Base-by-base conservation (phyloP, 2,113 vertebrate species). In the Oenanthe oenanthe region DNA sequence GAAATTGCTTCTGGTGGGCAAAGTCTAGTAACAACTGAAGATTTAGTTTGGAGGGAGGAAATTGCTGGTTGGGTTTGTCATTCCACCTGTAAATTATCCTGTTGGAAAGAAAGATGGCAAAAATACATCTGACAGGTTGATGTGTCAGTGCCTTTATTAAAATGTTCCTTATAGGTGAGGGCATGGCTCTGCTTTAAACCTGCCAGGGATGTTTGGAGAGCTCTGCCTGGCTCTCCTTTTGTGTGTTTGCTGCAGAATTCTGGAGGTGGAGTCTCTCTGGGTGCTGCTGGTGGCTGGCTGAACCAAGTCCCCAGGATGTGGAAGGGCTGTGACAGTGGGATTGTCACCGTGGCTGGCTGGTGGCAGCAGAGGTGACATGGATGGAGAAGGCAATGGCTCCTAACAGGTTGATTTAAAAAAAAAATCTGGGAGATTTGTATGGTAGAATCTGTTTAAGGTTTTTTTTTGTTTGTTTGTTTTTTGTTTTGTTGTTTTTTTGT, bases 231-330 rank as follows among this genome's bases (percentile, higher is more conserved):
- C 19, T 68, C 0, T 31, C 17, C 38, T 29, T 74, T 29, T 1
- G 4, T 28, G 62, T n/a, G 32, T 26, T 71, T 70, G 28, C 25
- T 29, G 34, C 5, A 7, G 9, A 34, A 22, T 31, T 28, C 2
- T 0, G 10, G 1, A 19, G 11, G 10, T 26, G 53, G 13, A 34
- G 16, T 3, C 25, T 21, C 14, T 12, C 5, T 42, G 28, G 50
- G 42, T 42, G 60, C n/a, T 73, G 18, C n/a, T 47, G 2, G 43
- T 8, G 38, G 10, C 18, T 71, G 74, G 10, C 20, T 47, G 20
- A 45, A 6, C 2, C 10, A 14, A 34, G 12, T 1, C 0, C 1
- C 1, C 10, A 9, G 57, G 14, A 9, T 0, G 2, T 9, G 6
- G 1, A 3, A 6, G 5, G 0, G 2, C 3, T 34, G 57, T 38